phyloP scores from a whole-genome alignment of 2,113 vertebrate genomes.

The Mastomys coucha region DNA sequence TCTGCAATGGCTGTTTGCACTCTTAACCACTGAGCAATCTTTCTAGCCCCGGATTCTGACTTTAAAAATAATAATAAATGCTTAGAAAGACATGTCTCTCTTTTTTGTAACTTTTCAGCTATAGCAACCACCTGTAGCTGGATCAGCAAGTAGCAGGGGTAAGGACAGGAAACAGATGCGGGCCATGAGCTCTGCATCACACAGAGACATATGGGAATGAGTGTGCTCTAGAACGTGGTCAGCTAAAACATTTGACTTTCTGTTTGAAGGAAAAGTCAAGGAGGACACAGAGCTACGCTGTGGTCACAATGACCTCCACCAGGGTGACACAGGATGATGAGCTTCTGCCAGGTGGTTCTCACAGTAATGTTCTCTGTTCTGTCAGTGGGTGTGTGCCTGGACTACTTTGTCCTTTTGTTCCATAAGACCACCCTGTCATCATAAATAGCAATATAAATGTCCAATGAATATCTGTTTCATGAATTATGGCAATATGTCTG shows the following conservation, averaged over 20 bases:
- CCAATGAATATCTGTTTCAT: not conserved
- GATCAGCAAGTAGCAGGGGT: not conserved
- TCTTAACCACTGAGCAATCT: not conserved
- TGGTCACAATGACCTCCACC: not conserved
- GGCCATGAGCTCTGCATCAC: not conserved
- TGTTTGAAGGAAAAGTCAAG: not conserved
- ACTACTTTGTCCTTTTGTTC: not conserved
- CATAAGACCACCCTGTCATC: not conserved
- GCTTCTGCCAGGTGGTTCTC: not conserved
- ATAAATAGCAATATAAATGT: not conserved
- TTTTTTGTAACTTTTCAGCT: not conserved
- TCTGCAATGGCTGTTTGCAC: not conserved
- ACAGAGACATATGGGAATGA: not conserved
- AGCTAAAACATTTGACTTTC: not conserved
- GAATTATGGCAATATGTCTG: not conserved
- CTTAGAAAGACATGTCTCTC: not conserved
- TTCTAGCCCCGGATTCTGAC: not conserved
- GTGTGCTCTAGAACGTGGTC: not conserved
- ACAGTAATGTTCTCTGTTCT: not conserved
- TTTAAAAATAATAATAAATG: slow-evolving; percentile 49
- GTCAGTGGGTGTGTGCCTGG: not conserved
- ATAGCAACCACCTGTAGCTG: not conserved
- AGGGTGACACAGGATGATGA: not conserved
- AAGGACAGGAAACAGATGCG: not conserved
- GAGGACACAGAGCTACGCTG: not conserved